Conservation (phyloP, 2,797 vertebrate species). For the Graptemys geographica region DNA sequence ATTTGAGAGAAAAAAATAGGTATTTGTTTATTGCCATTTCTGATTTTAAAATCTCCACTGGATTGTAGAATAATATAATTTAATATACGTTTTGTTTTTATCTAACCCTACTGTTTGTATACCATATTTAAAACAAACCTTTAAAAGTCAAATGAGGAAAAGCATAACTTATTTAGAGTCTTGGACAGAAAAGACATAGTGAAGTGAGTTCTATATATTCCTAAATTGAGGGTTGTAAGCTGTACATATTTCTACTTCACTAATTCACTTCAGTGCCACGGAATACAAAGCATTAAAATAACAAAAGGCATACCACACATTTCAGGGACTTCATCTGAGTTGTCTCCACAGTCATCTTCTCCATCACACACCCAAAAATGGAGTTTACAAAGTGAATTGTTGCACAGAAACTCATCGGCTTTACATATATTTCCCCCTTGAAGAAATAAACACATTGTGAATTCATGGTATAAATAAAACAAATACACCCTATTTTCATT, state of each 20-base stretch:
- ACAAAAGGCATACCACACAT: conserved; percentile 90
- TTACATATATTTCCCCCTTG: conserved; percentile 95
- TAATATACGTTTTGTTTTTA: not conserved
- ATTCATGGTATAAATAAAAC: not conserved
- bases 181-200: not conserved
- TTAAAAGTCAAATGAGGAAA: not conserved
- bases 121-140: not conserved
- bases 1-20: not conserved
- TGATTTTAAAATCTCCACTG: not conserved
- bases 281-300: not conserved
- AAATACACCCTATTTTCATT: not conserved
- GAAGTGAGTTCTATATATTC: not conserved
- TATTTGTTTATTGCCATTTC: not conserved
- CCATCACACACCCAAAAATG: conserved; percentile 97
- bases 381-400: conserved; percentile 98
- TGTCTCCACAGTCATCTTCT: conserved; percentile 98
- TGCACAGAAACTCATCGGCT: conserved; percentile 96
- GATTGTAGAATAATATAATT: not conserved
- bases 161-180: accelerated
- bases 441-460: not conserved
- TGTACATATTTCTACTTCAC: not conserved
- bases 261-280: not conserved
- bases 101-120: not conserved
- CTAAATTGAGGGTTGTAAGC: not conserved
- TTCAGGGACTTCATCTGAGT: conserved; percentile 94